Base-by-base conservation (phyloP, 2,797 vertebrate genomes). In the Rhynchotus rufescens region DNA sequence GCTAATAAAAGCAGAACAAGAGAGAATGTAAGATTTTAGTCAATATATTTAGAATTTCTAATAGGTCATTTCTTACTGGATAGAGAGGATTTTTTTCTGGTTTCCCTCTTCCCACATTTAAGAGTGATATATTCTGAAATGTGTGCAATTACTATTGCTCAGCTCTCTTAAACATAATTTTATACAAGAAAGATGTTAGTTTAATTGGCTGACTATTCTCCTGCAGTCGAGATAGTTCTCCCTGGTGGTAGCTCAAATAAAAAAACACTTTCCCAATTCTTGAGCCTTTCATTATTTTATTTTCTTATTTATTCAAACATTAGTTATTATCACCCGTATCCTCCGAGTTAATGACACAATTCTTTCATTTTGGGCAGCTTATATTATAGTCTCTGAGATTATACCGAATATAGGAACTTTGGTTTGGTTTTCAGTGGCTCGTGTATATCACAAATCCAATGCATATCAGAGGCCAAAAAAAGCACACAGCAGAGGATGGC, bases 341-440 rank as follows among this genome's bases (percentile, higher is more conserved):
- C 42, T 80, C 59, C 52, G 66, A 74, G 62, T 60, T 80, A 91
- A 71, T 36, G 73, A 54, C 42, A 61, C 45, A 12, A 28, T 65
- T 88, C 49, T 77, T 79, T 54, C 88, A 57, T 94, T 93, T 84
- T 80, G 45, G 45, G 36, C 73, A 82, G 72, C 61, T 91, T 88
- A 78, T 28, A 7, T 82, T 92, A 72, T 88, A 86, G 92, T 72
- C 68, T 82, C 88, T 74, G 81, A 90, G 84, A 57, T 86, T 84
- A 42, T 30, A 30, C 10, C 26, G 59, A 76, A 93, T 95, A 88
- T 92, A 80, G 65, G 78, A 84, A 75, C 91, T 89, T 90, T 68
- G 54, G 28, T 80, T 84, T 10, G 7, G 72, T 88, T 73, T 91
- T 92, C 21, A 92, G 69, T 72, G 78, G 73, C 80, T 80, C 84